These are phyloP conservation scores for Peucedramus taeniatus DNA, from an alignment of 2,113 vertebrate species.

Conservation along the genomic window DNA sequence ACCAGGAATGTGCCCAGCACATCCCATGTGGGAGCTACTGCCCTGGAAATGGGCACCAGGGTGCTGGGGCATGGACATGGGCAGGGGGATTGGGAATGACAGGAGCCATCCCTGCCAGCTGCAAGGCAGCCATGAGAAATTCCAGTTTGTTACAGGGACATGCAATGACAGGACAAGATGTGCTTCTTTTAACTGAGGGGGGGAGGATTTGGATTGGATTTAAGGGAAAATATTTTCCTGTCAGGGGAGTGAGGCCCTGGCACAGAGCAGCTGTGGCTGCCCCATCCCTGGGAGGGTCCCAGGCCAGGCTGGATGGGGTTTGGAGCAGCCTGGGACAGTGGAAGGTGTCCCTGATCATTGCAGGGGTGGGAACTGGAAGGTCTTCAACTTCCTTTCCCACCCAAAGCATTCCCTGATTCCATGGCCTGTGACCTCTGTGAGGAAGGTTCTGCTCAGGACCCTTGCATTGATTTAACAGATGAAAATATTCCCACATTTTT, in stretches of 20 bases:
- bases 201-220: background rate
- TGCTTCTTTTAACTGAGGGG: background rate
- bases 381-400: background rate
- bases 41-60: rapidly evolving
- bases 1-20: rapidly evolving
- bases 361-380: background rate
- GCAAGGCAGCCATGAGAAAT: background rate
- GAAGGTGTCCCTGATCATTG: background rate
- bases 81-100: background rate
- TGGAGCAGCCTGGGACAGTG: background rate
- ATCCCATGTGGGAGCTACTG: background rate
- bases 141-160: background rate
- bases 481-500: background rate
- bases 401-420: background rate
- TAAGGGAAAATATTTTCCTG: background rate
- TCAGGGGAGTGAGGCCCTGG: background rate
- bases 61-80: rapidly evolving
- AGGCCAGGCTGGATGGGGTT: background rate
- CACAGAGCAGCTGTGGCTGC: background rate
- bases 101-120: background rate
- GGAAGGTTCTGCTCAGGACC: background rate
- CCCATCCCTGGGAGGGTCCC: background rate
- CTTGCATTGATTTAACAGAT: background rate
- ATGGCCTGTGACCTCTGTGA: background rate
- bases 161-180: background rate